Conservation (phyloP, 2,797 vertebrate species). For the Sandelia bainsii region DNA sequence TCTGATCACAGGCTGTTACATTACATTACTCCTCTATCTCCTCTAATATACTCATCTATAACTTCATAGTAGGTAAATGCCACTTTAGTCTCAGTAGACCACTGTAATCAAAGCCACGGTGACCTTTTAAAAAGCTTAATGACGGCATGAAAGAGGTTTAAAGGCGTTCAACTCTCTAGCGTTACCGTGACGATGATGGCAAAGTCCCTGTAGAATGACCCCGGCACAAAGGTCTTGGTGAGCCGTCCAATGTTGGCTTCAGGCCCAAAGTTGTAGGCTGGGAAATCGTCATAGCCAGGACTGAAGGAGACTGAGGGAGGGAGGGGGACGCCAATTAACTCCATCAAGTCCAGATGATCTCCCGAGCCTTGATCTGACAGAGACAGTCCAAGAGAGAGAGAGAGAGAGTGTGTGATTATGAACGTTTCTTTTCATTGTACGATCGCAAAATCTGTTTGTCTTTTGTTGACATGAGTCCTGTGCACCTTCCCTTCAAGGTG, state of each 20-base stretch:
- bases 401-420: not conserved
- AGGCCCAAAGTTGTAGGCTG: constrained; percentile 89
- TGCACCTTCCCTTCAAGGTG: not conserved
- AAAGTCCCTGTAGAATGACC: constrained; percentile 89
- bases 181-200: constrained; percentile 85
- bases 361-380: constrained; percentile 82
- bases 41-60: not conserved
- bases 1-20: not conserved
- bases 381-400: constrained; percentile 17
- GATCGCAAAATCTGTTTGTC: too few relatives aligned
- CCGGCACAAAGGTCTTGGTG: constrained; percentile 86
- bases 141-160: not conserved
- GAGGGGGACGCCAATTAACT: constrained; percentile 91
- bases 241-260: constrained; percentile 90
- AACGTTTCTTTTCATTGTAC: too few relatives aligned
- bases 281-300: constrained; percentile 88
- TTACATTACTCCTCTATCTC: not conserved
- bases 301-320: constrained; percentile 91
- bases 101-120: not conserved
- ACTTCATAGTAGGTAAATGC: not conserved
- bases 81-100: not conserved
- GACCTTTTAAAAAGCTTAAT: not conserved
- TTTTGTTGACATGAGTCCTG: not conserved
- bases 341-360: constrained; percentile 87
- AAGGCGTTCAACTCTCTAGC: not conserved